Percentiles rank a stretch among this genome's conserved stretches.
phyloP scores from a whole-genome alignment of 2,113 vertebrate species.

The Strix uralensis region DNA sequence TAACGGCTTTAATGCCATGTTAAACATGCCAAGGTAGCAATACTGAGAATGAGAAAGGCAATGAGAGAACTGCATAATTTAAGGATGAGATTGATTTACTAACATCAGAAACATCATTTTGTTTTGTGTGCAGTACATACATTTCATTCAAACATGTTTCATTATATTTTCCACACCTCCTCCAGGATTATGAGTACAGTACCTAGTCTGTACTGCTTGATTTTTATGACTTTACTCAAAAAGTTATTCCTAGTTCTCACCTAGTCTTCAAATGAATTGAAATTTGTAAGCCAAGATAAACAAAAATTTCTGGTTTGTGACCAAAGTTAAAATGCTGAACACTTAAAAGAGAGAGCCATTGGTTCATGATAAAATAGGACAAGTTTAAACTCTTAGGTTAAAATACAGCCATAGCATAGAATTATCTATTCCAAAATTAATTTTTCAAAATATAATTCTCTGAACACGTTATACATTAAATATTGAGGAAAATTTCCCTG shows the following conservation, averaged over 20 bases:
- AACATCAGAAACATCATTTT: not conserved
- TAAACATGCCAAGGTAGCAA: constrained; percentile 27
- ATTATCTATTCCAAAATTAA: constrained; percentile 53
- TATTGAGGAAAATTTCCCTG: constrained; percentile 37
- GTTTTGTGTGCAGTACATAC: not conserved
- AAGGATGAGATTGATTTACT: not conserved
- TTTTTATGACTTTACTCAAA: not conserved
- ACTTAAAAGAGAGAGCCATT: constrained; percentile 13
- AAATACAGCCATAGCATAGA: constrained; percentile 51
- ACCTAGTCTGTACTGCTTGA: not conserved
- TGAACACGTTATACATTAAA: constrained; percentile 47
- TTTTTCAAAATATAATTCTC: constrained; percentile 57
- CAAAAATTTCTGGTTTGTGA: constrained; percentile 35
- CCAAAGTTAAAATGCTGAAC: not conserved
- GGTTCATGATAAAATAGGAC: constrained; percentile 41
- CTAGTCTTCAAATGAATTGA: not conserved
- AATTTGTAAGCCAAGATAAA: constrained; percentile 31
- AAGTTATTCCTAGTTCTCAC: not conserved
- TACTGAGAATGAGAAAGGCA: not conserved
- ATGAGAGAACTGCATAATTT: constrained; percentile 14
- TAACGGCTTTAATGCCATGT: constrained; percentile 17
- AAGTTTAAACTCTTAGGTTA: constrained; percentile 45
- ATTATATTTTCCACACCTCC: not conserved
- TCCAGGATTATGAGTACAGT: not conserved
- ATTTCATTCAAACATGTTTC: not conserved